phyloP scores from a whole-genome alignment of 2,888 invertebrate species.

The Phengaris alcon region DNA sequence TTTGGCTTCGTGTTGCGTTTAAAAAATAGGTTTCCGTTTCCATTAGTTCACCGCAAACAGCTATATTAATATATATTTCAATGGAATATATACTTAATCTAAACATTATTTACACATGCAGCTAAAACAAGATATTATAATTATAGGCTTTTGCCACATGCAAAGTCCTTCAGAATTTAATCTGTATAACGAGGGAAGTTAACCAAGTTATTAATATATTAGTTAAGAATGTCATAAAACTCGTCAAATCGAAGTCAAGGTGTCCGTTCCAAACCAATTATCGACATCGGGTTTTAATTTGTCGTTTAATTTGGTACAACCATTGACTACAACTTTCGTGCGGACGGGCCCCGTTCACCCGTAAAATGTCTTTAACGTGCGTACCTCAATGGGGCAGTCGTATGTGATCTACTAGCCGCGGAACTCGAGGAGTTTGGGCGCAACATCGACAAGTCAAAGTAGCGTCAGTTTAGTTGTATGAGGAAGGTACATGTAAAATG shows the following conservation, averaged over 20 bases:
- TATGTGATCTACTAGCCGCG: no score
- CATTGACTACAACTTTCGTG: not conserved
- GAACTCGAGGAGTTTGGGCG: no score
- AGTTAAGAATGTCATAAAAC: not conserved
- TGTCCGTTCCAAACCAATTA: constrained; percentile 20
- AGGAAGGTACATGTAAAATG: not conserved
- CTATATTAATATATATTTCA: no score
- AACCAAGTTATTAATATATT: not conserved
- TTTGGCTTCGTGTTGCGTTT: no score
- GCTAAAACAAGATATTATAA: no score
- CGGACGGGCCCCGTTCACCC: not conserved
- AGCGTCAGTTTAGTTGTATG: no score
- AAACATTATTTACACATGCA: no score
- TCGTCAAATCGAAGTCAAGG: constrained; percentile 4
- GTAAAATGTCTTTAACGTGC: not conserved
- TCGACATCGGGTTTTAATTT: constrained; percentile 22
- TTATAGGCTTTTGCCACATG: no score
- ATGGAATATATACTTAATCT: no score
- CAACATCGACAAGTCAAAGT: no score
- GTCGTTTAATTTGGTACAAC: constrained; percentile 24
- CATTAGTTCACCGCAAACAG: no score
- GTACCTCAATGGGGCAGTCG: not conserved
- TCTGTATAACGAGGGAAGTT: not conserved
- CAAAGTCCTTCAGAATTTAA: not conserved
- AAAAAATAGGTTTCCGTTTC: no score